Evolutionary conservation across 37 sponge, comb jelly and placozoan species (phyloP), one percentile per base, ranked within the genome.

Genomic region (Cladorhizidae sp.): DNA sequence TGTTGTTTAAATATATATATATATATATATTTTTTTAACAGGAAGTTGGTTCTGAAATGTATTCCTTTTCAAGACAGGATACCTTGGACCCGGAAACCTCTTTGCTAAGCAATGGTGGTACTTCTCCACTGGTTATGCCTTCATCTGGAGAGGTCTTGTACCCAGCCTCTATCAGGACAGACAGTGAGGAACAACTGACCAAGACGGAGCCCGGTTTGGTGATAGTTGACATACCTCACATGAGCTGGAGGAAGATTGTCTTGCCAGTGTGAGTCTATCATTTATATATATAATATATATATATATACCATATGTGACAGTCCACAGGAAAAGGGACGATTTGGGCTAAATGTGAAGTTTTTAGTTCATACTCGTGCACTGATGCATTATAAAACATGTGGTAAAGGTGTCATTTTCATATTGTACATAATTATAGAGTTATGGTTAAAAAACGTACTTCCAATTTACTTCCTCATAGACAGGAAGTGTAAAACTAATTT

Each of bases 211-310:
- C 49, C 22, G 83, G 67, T 3, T 45, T 88, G 6, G 41, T 25
- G 26, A 58, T 83, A 21, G 70, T 83, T 40, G 75, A 89, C 64
- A 37, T 89, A 7, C 57, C 73, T 40, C 49, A 74, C 38, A 72
- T 78, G 40, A 54, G 79, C 25, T 65, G 58, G 26, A 52, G 65
- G 17, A 54, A 72, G 40, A 78, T 89, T 17, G 45, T 31, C 14
- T 70, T 89, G 17, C 78, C 75, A n/a, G 50, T 52, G 88, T 88
- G 42, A 58, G 79, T 78, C 56, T 40, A 64, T 20, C 57, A 56
- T 11, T 29, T 55, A 22, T 1, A 33, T 37, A 35, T 2, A 35
- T 22, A 6, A 45, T 45, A 45, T 45, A 26, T 3, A 73, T 49
- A 14, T 63, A 20, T 64, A 17, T 14, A 22, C 37, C 23, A 63